Evolutionary conservation across 2,797 vertebrate genomes (phyloP).

Genomic region (Gymnothorax reevesii): DNA sequence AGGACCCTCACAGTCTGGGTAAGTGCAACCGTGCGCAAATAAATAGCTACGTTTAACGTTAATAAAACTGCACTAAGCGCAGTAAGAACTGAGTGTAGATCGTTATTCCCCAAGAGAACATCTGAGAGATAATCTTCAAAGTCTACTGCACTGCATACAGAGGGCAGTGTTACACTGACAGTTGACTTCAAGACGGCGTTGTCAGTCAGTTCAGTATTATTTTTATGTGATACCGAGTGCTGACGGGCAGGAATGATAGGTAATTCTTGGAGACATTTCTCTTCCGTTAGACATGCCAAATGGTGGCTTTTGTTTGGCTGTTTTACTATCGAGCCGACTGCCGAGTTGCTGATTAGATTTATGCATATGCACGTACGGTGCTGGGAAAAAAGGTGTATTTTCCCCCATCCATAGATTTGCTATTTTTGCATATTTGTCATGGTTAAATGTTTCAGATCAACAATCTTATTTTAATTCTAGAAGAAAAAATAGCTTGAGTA

Average conservation of each 20-base stretch:
- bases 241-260: not conserved
- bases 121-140: not conserved
- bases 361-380: no score
- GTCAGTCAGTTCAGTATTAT: not conserved
- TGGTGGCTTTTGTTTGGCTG: not conserved
- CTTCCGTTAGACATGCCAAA: not conserved
- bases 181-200: not conserved
- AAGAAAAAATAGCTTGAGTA: no score
- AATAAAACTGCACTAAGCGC: not conserved
- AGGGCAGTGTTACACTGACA: conserved; percentile 3
- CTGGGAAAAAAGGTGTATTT: no score
- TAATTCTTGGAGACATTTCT: not conserved
- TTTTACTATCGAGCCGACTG: not conserved
- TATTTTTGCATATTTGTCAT: no score
- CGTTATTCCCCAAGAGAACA: not conserved
- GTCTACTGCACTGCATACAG: not conserved
- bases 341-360: no score
- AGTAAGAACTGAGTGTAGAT: not conserved
- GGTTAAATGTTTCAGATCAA: no score
- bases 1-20: conserved; percentile 69
- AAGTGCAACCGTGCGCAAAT: conserved; percentile 41
- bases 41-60: not conserved
- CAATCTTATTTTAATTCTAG: no score
- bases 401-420: no score
- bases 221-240: not conserved